Percentiles rank a stretch among this genome's conserved stretches.
Conservation (phyloP, 2,888 invertebrate species). For the Muscina levida region DNA sequence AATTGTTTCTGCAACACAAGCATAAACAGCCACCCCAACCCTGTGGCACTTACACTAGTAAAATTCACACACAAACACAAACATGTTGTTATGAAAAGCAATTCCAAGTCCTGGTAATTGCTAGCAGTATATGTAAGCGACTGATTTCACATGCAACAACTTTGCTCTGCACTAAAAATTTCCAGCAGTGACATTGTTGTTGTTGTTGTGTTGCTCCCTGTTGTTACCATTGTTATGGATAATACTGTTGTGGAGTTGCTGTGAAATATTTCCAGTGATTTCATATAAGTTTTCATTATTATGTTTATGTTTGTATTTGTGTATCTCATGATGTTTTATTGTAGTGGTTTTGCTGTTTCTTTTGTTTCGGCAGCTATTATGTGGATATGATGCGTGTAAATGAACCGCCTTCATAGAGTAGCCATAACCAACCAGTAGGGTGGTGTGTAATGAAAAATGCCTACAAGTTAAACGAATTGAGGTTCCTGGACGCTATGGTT, state of each 20-base stretch:
- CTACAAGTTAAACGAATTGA: no score
- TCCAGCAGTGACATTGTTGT: background rate
- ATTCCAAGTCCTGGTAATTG: no score
- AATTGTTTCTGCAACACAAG: background rate
- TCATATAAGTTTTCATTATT: slow-evolving; percentile 6
- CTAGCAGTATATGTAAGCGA: no score
- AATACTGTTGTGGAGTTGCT: background rate
- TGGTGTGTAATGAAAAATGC: no score
- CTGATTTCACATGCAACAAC: background rate
- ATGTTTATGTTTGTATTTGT: background rate
- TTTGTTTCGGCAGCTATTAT: no score
- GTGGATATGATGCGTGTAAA: no score
- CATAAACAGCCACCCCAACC: background rate
- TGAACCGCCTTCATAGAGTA: no score
- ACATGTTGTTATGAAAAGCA: no score
- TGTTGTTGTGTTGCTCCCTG: background rate
- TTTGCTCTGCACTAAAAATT: background rate
- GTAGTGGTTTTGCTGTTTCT: background rate
- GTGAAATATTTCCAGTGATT: slow-evolving; percentile 22
- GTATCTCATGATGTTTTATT: background rate
- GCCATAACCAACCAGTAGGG: no score
- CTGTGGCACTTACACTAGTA: no score
- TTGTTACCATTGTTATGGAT: slow-evolving; percentile 12
- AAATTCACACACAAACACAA: no score
- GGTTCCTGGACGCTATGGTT: no score